Evolutionary conservation across 2,797 vertebrate genomes (phyloP), one percentile per base, ranked within the genome.

Genomic region (Silurus aristotelis): DNA sequence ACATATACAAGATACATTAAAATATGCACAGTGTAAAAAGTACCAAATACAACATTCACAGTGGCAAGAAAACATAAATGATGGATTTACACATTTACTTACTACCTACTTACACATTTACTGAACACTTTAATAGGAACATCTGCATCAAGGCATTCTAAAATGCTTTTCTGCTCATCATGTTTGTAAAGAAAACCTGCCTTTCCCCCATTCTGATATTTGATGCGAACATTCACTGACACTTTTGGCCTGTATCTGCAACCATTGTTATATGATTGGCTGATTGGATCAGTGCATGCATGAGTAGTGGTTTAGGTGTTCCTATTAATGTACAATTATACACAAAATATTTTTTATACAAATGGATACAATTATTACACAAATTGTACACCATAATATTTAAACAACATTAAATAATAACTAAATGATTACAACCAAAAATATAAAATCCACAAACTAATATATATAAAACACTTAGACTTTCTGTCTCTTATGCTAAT

Each of bases 121-220:
- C 63, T 81, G 63, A 81, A 25, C 17, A 81, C 63, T 55, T 67
- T 67, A 66, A 66, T 80, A 80, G 63, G 22, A 66, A 80, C 60
- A 80, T 48, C 25, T 77, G 27, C 17, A 25, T 77, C 10, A 61
- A 43, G 19, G 60, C 14, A 9, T 56, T 76, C 8, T 56, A 2
- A 27, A 55, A 27, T 76, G 52, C 0, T 56, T 77, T 78, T 61
- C 4, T 61, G 31, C 56, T 78, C 17, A 64, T 20, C 31, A 61
- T n/a, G 12, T 1, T 63, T 63, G 20, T n/a, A 22, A 46, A 79
- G 38, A 63, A 38, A 38, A 0, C 38, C 38, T 38, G 38, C 38
- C 38, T 38, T 38, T 38, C 4, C 38, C 20, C 43, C 6, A 43
- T 43, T 43, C 17, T 43, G 38, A 52, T 73, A 46, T 73, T 73